Evolutionary conservation across 2,888 invertebrate genomes (phyloP).

Genomic region (Cenopis cana): DNA sequence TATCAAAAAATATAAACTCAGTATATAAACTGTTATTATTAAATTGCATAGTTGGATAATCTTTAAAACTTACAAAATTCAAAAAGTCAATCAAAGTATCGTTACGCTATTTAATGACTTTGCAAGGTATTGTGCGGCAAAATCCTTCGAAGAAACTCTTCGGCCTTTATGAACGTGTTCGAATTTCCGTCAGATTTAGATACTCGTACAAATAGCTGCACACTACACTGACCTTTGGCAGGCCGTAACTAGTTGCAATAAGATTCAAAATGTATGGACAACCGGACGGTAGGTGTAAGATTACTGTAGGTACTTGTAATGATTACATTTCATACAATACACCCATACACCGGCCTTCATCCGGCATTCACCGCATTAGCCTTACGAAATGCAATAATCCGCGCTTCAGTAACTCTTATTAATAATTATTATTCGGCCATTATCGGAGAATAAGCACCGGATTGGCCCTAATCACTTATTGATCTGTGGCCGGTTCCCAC

Average conservation of each 20-base stretch:
- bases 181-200: too few relatives aligned
- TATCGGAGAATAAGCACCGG: constrained; percentile 39
- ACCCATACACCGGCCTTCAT: constrained; percentile 2
- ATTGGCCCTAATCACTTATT: constrained; percentile 43
- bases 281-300: not conserved
- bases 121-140: not conserved
- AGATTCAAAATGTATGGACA: not conserved
- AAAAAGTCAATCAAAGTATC: too few relatives aligned
- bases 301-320: too few relatives aligned
- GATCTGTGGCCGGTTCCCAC: constrained; percentile 41
- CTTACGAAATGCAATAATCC: constrained; percentile 33
- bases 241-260: not conserved
- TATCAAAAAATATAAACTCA: not conserved
- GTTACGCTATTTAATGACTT: too few relatives aligned
- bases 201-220: too few relatives aligned
- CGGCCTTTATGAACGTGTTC: not conserved
- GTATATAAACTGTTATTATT: not conserved
- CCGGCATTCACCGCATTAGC: constrained; percentile 30
- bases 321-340: not conserved
- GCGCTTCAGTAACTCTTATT: constrained; percentile 44
- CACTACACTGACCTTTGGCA: too few relatives aligned
- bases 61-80: too few relatives aligned
- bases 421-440: constrained; percentile 42
- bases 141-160: not conserved
- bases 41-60: too few relatives aligned